These are phyloP conservation scores for Heliconius sara DNA, from an alignment of 2,888 invertebrate genomes.

Conservation along the genomic window DNA sequence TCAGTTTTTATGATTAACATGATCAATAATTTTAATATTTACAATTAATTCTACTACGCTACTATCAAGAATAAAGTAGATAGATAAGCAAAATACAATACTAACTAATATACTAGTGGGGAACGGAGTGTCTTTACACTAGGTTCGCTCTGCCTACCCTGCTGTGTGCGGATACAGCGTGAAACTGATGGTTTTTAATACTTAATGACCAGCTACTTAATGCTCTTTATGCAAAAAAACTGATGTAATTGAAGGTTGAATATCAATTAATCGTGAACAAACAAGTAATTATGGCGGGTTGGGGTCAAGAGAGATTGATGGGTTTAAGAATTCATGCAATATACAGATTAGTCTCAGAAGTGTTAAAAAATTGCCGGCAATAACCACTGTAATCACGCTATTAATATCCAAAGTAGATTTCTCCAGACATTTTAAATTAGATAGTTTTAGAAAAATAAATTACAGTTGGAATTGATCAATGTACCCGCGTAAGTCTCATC, in stretches of 20 bases:
- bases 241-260: slow-evolving; percentile 43
- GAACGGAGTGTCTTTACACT: too few species aligned
- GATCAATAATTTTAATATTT: too few species aligned
- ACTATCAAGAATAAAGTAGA: too few species aligned
- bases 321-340: slow-evolving; percentile 58
- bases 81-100: neutral
- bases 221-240: neutral
- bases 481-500: slow-evolving; percentile 29
- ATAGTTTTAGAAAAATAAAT: slow-evolving; percentile 38
- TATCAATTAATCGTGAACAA: slow-evolving; percentile 67
- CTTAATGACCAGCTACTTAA: neutral
- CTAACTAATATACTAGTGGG: neutral
- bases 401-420: slow-evolving; percentile 43
- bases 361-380: slow-evolving; percentile 48
- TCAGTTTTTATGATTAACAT: too few species aligned
- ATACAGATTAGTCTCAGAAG: slow-evolving; percentile 47
- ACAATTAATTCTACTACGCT: too few species aligned
- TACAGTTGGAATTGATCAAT: slow-evolving; percentile 35
- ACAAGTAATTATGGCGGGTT: slow-evolving; percentile 63
- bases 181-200: neutral
- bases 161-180: too few species aligned
- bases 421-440: slow-evolving; percentile 29
- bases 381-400: slow-evolving; percentile 43
- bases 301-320: slow-evolving; percentile 67
- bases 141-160: too few species aligned